Base-by-base conservation (phyloP, 53 echinoderm and acorn worm genomes). In the Arbacia lixula region DNA sequence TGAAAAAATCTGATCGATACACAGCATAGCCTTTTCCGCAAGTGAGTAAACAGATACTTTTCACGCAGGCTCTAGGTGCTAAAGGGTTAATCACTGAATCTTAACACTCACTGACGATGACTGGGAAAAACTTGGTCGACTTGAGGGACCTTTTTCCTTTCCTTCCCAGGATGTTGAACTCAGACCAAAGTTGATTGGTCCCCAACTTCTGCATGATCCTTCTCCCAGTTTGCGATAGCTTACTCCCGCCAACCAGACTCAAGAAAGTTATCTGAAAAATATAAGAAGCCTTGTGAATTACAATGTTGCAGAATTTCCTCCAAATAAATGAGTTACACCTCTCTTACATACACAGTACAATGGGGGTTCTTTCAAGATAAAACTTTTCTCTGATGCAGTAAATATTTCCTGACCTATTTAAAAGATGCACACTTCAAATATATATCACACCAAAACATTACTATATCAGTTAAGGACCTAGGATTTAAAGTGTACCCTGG, bases 51-150 rank as follows among this genome's bases (percentile, higher is more conserved):
- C 60, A 2, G 60, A 60, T 31, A 60, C 60, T 24, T 60, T 60
- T 60, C 60, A 60, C 60, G 60, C 60, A 60, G 60, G 60, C 60
- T 60, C 86, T 60, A 60, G 60, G 60, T 60, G 60, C 60, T 60
- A 60, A 60, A 60, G 60, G 60, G 60, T 60, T 60, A 60, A 60
- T 60, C 60, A 60, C 60, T 60, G 28, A 60, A 60, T 60, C 60
- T 60, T 50, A 76, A 53, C 12, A 60, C 85, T 85, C 72, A 85
- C 86, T 86, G 19, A 86, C 65, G 14, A 86, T 75, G 12, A 86
- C 76, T 60, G 19, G 64, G 19, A 76, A 63, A 14, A 86, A 52
- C 24, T 52, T 46, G 53, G 64, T 49, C 12, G 63, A 21, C 27
- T 64, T 65, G 39, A 86, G 38, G 6, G 56, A 22, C 34, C 16